phyloP scores from a whole-genome alignment of 1,140 invertebrate genomes.

The Cotesia glomerata region DNA sequence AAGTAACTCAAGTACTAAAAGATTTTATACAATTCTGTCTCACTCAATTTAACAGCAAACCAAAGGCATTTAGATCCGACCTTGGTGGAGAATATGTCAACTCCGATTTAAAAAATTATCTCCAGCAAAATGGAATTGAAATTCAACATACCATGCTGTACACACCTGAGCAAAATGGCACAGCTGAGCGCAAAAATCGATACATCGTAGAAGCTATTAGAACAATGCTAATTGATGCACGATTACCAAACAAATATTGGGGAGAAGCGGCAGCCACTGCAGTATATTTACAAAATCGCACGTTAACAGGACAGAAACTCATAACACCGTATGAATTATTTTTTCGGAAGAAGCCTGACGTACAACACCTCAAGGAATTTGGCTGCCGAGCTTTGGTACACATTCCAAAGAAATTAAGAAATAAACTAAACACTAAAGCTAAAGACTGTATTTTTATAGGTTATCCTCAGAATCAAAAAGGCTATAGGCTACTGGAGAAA shows the following conservation, averaged over 20 bases:
- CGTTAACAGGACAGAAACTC: background rate
- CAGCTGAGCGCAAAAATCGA: background rate
- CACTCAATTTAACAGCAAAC: background rate
- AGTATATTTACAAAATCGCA: background rate
- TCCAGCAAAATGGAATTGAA: background rate
- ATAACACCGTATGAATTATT: constrained; percentile 32
- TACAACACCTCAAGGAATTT: constrained; percentile 51
- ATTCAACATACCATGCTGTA: background rate
- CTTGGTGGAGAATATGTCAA: background rate
- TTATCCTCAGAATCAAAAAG: constrained; percentile 40
- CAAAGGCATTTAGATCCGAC: background rate
- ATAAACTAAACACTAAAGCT: constrained; percentile 43
- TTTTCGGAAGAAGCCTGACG: constrained; percentile 37
- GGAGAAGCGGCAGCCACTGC: background rate
- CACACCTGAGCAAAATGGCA: background rate
- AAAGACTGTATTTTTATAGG: constrained; percentile 42
- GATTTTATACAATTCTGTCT: background rate
- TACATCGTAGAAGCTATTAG: background rate
- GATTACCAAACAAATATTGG: background rate
- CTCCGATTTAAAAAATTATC: background rate
- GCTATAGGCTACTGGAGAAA: background rate
- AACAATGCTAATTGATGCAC: background rate
- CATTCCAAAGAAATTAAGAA: constrained; percentile 39
- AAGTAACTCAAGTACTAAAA: background rate
- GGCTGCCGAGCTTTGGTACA: constrained; percentile 31